Evolutionary conservation across 2,888 invertebrate species (phyloP), one percentile per base, ranked within the genome.

Genomic region (Agrenia bidenticulata): DNA sequence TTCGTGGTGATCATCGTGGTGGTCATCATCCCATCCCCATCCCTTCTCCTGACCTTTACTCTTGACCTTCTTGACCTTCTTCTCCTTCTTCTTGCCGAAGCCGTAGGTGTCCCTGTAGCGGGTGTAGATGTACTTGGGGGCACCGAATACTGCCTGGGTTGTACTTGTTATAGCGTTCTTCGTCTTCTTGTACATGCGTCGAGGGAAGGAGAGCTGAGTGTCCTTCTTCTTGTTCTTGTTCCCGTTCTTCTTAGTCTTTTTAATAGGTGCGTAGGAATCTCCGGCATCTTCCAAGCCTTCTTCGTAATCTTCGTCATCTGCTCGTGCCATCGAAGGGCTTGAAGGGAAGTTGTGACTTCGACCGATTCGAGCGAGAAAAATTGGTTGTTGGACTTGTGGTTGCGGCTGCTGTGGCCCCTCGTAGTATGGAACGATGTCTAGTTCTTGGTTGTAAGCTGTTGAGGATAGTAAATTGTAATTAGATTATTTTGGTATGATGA

Each of bases 61-160:
- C 13, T 32, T 17, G 19, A 2, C 21, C 26, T 17, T 55, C 17
- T 55, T 26, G 9, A 9, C 17, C 32, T 26, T 2, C 5, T 21
- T 24, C 11, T 17, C 17, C n/a, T 26, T 26, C 32, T 24, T 55
- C 24, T 24, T 55, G 7, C n/a, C n/a, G 4, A 26, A 32, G 4
- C 55, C 55, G 60, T 63, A 66, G n/a, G 63, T 53, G 9, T 60
- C 61, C 9, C 62, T 58, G 63, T 69, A 69, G 15, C 65, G 49
- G 23, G 65, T 69, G 17, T 51, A 37, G 27, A 69, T 69, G 51
- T 62, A 69, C 1, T 65, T 65, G 2, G 69, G 69, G n/a, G 69
- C 69, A 13, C 69, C 69, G 1, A 69, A 63, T 24, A 69, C 59
- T 1, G 69, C 69, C 41, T 62, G 60, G 1, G 65, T 63, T 4